Conservation (phyloP, 2,797 vertebrate species). For the Scleropages formosus region DNA sequence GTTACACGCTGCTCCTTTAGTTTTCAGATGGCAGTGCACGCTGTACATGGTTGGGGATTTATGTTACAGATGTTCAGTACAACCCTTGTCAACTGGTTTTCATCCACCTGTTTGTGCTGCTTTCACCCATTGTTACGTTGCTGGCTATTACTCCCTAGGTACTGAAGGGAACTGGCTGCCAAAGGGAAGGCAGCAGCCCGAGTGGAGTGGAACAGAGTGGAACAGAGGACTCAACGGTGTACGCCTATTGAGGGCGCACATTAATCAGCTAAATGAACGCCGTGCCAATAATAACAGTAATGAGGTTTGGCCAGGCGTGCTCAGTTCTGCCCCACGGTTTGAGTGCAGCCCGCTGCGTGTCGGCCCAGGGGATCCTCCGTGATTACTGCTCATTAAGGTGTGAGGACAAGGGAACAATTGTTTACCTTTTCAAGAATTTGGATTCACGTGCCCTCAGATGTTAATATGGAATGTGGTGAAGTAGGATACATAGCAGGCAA, state of each 20-base stretch:
- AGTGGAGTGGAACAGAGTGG: no score
- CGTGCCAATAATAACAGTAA: conserved; percentile 37
- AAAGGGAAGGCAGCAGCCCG: no score
- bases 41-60: no score
- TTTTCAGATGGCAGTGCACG: no score
- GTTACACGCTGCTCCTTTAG: no score
- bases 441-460: background rate
- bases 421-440: background rate
- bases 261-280: conserved; percentile 49
- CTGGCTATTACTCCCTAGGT: no score
- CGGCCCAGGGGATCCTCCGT: background rate
- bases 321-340: background rate
- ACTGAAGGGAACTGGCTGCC: no score
- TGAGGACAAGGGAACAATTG: background rate
- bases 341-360: background rate
- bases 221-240: background rate
- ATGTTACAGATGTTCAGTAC: no score
- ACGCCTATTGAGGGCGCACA: conserved; percentile 37
- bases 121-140: no score
- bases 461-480: background rate
- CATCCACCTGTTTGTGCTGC: no score
- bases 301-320: background rate
- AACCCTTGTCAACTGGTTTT: no score
- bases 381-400: conserved; percentile 19
- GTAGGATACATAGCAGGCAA: background rate